phyloP scores from a whole-genome alignment of 2,113 vertebrate species.

The Cygnus buccinator region DNA sequence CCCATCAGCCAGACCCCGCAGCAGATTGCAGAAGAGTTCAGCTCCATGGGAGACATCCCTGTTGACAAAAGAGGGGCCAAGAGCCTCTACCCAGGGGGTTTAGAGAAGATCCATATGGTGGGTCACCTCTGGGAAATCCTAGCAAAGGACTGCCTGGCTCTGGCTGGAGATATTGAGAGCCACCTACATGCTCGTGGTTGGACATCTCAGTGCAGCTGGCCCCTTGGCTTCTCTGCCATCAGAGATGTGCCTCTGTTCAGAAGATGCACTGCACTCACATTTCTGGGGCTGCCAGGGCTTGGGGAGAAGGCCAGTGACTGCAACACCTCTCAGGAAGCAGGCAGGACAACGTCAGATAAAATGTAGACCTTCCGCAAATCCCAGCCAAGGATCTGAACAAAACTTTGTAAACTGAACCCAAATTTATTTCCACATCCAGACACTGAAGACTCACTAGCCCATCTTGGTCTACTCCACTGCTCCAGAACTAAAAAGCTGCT shows the following conservation, averaged over 20 bases:
- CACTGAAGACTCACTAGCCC: not conserved
- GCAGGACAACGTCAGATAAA: not conserved
- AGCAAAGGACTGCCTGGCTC: not conserved
- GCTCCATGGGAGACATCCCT: not conserved
- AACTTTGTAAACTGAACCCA: not conserved
- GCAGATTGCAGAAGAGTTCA: not conserved
- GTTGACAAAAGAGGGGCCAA: not conserved
- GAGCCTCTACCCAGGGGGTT: not conserved
- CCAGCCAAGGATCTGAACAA: not conserved
- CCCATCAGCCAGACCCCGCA: accelerated
- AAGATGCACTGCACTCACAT: accelerated
- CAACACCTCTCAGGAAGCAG: not conserved
- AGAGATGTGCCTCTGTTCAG: not conserved
- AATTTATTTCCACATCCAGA: not conserved
- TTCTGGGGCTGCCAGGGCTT: accelerated
- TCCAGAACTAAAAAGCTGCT: not conserved
- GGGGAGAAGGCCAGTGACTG: not conserved
- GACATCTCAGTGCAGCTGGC: not conserved
- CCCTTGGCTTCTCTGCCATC: not conserved
- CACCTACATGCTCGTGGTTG: not conserved
- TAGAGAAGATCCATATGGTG: not conserved
- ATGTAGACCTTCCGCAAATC: not conserved
- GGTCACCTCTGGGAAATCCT: not conserved
- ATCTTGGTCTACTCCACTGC: not conserved
- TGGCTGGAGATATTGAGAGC: not conserved